Evolutionary conservation across 2,888 invertebrate genomes (phyloP).

Genomic region (Eutolmus rufibarbis): DNA sequence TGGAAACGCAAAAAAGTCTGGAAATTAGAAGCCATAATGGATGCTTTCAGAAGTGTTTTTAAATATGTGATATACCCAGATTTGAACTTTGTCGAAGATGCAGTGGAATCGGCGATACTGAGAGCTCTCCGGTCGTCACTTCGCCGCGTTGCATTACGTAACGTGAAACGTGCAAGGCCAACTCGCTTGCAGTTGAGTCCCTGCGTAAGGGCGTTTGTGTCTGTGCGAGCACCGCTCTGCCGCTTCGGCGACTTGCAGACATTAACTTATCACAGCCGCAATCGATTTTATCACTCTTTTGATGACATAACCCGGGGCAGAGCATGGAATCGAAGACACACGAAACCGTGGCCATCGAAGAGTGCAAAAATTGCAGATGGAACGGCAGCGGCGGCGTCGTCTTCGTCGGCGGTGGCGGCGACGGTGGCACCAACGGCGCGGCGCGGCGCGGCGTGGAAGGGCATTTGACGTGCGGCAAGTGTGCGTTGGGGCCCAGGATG

Average conservation of each 20-base stretch:
- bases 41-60: neutral
- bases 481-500: neutral
- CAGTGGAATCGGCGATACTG: no score
- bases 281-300: slow-evolving; percentile 1
- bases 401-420: neutral
- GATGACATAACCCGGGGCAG: neutral
- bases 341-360: neutral
- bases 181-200: neutral
- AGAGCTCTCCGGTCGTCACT: neutral
- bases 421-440: neutral
- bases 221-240: neutral
- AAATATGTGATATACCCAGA: neutral
- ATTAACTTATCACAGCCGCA: neutral
- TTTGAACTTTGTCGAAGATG: neutral
- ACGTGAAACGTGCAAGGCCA: neutral
- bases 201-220: neutral
- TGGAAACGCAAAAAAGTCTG: no score
- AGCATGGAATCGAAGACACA: neutral
- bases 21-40: no score
- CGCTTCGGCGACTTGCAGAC: neutral
- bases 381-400: neutral
- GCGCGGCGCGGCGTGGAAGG: neutral
- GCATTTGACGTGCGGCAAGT: neutral
- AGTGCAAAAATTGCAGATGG: neutral
- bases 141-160: neutral